phyloP scores from a whole-genome alignment of 2,113 vertebrate species.

The Zosterops japonicus region DNA sequence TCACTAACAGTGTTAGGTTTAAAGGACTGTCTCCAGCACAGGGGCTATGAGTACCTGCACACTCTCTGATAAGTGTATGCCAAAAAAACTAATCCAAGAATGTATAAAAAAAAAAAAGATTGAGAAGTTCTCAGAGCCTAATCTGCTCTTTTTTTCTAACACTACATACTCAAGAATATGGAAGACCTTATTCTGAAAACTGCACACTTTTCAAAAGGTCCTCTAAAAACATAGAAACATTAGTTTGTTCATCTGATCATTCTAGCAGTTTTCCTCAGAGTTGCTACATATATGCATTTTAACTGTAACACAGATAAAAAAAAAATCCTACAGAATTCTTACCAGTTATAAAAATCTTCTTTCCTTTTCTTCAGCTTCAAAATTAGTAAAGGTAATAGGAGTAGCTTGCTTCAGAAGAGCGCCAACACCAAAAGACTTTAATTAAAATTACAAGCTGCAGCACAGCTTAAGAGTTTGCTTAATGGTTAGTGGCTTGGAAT shows the following conservation, averaged over 20 bases:
- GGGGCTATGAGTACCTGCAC: background rate
- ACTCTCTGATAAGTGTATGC: background rate
- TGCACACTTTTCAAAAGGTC: background rate
- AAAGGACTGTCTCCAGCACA: background rate
- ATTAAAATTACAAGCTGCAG: background rate
- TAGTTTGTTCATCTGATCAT: background rate
- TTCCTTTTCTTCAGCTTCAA: background rate
- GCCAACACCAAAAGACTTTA: background rate
- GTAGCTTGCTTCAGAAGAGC: background rate
- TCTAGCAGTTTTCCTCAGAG: background rate
- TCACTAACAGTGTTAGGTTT: background rate
- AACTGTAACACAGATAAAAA: background rate
- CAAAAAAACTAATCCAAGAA: background rate
- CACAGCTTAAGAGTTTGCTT: background rate
- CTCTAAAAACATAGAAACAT: background rate
- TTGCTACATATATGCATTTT: background rate
- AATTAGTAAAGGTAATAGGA: background rate
- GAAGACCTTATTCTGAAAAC: background rate
- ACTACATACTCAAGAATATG: background rate
- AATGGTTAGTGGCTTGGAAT: background rate
- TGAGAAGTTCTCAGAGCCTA: background rate
- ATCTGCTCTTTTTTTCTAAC: background rate
- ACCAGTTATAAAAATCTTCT: background rate
- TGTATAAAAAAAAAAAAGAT: background rate
- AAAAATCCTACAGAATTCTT: background rate